phyloP scores from a whole-genome alignment of 2,113 vertebrate species.

The Chauna torquata region DNA sequence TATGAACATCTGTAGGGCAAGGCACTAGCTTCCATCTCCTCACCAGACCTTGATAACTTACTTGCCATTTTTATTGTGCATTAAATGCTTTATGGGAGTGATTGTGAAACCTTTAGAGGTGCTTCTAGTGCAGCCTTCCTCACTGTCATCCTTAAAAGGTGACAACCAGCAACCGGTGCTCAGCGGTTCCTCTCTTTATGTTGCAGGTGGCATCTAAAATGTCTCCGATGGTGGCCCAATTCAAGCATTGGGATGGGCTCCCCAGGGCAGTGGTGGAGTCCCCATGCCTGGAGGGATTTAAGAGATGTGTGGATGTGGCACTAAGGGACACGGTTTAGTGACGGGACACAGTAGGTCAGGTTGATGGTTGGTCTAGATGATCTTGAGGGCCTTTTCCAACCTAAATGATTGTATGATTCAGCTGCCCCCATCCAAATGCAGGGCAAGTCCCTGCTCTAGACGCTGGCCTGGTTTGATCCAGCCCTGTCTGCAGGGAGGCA shows the following conservation, averaged over 20 bases:
- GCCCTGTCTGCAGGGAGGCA: not conserved
- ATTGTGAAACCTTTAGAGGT: not conserved
- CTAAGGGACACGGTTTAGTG: not conserved
- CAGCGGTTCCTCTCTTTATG: accelerated
- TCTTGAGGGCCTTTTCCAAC: not conserved
- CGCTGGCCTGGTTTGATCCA: not conserved
- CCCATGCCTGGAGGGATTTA: not conserved
- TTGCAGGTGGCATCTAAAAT: not conserved
- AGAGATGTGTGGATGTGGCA: not conserved
- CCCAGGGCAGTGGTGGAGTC: not conserved
- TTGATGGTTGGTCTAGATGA: not conserved
- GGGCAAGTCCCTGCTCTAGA: not conserved
- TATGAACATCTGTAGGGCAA: slow-evolving; percentile 51
- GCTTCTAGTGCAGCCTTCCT: not conserved
- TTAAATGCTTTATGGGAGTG: slow-evolving; percentile 41
- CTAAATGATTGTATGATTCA: not conserved
- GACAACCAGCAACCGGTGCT: not conserved
- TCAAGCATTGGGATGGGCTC: not conserved
- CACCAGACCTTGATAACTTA: not conserved
- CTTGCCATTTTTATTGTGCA: not conserved
- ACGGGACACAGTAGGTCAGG: too few species aligned
- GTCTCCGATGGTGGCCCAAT: accelerated
- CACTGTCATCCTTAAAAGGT: accelerated
- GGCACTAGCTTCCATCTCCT: not conserved
- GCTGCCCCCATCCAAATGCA: accelerated